Conservation (phyloP, 2,113 vertebrate species). For the Pseudolaguvia tuberculata region DNA sequence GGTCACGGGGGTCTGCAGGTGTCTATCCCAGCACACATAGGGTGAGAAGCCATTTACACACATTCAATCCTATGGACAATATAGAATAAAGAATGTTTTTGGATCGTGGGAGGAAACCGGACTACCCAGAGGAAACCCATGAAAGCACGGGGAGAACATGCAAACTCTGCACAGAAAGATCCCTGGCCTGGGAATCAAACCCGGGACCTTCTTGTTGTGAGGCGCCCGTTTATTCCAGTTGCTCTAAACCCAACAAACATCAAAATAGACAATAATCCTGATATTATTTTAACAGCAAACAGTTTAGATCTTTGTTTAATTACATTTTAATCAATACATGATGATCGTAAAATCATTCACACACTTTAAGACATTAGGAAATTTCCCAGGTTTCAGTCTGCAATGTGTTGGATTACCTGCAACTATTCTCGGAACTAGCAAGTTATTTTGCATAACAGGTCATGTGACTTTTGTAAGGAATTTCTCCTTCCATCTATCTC, state of each 20-base stretch:
- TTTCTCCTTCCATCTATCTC: not conserved
- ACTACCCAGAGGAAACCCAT: not conserved
- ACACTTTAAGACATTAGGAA: not conserved
- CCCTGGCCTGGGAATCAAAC: too few relatives aligned
- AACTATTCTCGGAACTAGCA: not conserved
- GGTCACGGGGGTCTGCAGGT: too few relatives aligned
- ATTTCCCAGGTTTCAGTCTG: not conserved
- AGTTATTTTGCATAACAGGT: not conserved
- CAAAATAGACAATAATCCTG: not conserved
- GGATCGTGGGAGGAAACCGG: too few relatives aligned
- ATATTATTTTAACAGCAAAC: not conserved
- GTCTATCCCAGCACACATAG: too few relatives aligned
- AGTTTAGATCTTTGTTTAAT: not conserved
- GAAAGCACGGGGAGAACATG: too few relatives aligned
- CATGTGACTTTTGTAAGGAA: conserved; percentile 1
- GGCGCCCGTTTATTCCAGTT: too few relatives aligned
- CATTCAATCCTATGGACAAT: too few relatives aligned
- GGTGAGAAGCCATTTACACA: too few relatives aligned
- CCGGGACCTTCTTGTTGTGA: too few relatives aligned
- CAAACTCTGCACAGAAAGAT: too few relatives aligned
- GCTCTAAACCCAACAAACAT: not conserved
- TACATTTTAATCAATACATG: not conserved
- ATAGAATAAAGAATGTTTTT: too few relatives aligned
- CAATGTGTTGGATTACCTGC: not conserved
- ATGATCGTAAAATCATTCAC: not conserved